Evolutionary conservation across 2,113 vertebrate genomes (phyloP), one percentile per base, ranked within the genome.

Genomic region (Cephalophus harveyi): DNA sequence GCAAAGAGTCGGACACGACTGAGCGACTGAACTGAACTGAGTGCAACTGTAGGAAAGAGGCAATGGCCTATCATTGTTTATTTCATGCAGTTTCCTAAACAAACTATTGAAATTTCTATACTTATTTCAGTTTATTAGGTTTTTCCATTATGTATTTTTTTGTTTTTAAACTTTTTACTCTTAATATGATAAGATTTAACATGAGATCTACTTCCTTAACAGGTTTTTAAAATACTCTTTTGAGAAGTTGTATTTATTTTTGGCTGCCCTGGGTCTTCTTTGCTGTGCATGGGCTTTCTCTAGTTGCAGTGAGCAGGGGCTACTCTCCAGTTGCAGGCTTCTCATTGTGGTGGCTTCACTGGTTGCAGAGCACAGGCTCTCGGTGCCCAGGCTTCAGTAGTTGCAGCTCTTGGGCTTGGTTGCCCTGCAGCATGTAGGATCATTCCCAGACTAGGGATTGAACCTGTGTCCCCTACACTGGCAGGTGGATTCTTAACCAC

Each of bases 301-400:
- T 6, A 23, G 64, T 5, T 23, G 64, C n/a, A 36, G n/a, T 71
- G 64, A 36, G 64, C 64, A 71, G n/a, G n/a, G 9, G 19, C 64
- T 36, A 0, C n/a, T 21, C n/a, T 23, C 64, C 9, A 21, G 64
- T 0, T 11, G 9, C 1, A 36, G n/a, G 64, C n/a, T 5, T 10
- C 64, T 36, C 64, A 5, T 2, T 36, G 30, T 1, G 7, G 62
- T 2, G 33, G 7, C 33, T 17, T 36, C 33, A 36, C 64, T 10
- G 5, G 64, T 36, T 2, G n/a, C n/a, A 71, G n/a, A 71, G 64
- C 64, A 36, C 8, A 12, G 64, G 64, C n/a, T 36, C 19, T 36
- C 1, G 4, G 64, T 6, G 64, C 9, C 33, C 10, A 0, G 64
- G 64, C 64, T 21, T 71, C 64, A 12, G 64, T 12, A 36, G 33